Base-by-base conservation (phyloP, 2,888 invertebrate genomes). In the Blomia tropicalis region DNA sequence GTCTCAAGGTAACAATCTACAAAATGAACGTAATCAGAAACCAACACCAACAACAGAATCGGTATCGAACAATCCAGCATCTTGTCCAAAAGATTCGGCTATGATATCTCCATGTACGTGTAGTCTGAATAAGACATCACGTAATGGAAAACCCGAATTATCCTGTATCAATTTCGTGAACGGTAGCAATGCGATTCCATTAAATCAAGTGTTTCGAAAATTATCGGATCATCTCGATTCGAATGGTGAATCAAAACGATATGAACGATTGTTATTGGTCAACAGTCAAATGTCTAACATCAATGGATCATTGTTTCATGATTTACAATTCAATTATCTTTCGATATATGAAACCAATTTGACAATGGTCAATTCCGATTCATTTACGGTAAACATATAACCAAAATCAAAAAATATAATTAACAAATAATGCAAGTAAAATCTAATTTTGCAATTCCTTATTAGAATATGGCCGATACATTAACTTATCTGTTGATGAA, bases 101-200 rank as follows among this genome's bases (percentile, higher is more conserved):
- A 7, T 47, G 11, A 47, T 47, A 22, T 25, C 23, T 7, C 51
- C 51, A n/a, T 47, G 51, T 27, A 47, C 51, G 5, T 47, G 51
- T 27, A 47, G 51, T 27, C 22, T 25, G 23, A 47, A 47, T n/a
- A 47, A 47, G n/a, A 47, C 51, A 11, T 47, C 51, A 7, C 7
- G n/a, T 11, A 47, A 47, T 47, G 51, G 51, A 11, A 11, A 11
- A 22, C 51, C 51, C 22, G 51, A 47, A 27, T 7, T 47, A 47
- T 47, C 51, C 5, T 47, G 51, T n/a, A 47, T 47, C 51, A 47
- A 47, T n/a, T 47, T 47, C n/a, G 51, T 11, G 7, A n/a, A n/a
- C 51, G 27, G 51, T n/a, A 19, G 22, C 7, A 27, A 27, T 14
- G 5, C 14, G 51, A 47, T 47, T 47, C 51, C 51, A 27, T 27